These are phyloP conservation scores for Muscicapa adusta DNA, from an alignment of 2,113 vertebrate genomes.

Conservation along the genomic window DNA sequence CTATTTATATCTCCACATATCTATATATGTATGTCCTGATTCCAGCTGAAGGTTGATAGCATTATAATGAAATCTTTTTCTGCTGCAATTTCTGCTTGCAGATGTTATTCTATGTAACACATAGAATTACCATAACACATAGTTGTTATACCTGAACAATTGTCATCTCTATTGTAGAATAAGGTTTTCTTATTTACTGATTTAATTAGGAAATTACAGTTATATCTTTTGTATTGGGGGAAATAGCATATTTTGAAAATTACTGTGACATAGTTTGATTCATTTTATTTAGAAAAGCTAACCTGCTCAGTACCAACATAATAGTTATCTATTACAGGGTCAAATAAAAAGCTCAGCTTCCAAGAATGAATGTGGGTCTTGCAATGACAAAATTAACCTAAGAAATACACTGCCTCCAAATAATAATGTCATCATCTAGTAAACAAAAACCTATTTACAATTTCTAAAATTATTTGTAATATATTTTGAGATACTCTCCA, in stretches of 20 bases:
- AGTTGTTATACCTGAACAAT: neutral
- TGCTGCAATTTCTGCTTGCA: neutral
- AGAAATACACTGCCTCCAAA: neutral
- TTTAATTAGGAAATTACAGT: neutral
- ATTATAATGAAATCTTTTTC: neutral
- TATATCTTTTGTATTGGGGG: neutral
- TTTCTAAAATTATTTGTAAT: neutral
- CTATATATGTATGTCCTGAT: neutral
- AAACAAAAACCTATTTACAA: neutral
- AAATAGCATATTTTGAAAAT: neutral
- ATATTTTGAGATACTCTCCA: neutral
- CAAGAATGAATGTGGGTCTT: neutral
- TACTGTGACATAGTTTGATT: neutral
- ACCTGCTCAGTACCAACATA: neutral
- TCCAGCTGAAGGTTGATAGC: neutral
- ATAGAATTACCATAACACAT: neutral
- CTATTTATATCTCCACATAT: too few species aligned
- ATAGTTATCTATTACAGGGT: neutral
- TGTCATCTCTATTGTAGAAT: neutral
- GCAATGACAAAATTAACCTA: neutral
- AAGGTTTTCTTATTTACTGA: neutral
- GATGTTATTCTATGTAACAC: neutral
- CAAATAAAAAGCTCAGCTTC: neutral
- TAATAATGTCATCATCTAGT: neutral
- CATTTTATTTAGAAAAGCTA: neutral